Evolutionary conservation across 2,888 invertebrate species (phyloP), one percentile per base, ranked within the genome.

Genomic region (Cosmorhoe ocellata): DNA sequence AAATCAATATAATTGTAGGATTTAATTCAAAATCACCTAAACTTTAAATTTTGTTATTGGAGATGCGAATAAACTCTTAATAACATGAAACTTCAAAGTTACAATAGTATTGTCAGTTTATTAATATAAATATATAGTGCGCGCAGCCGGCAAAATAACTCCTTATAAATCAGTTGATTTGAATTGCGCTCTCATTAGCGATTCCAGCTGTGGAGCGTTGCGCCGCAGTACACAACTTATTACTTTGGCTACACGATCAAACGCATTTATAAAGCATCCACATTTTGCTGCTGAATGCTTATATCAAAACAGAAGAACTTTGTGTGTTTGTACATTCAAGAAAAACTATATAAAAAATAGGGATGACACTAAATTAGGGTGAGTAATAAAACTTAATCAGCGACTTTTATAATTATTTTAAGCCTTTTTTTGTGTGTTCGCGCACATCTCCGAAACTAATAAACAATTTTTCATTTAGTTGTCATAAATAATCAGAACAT

Each of bases 161-260:
- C 86, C 86, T 80, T 87, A 88, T 89, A 88, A 87, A 88, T 85
- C 83, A 78, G 81, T 79, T 78, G 84, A 87, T 88, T 88, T 85
- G 84, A 87, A 87, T 87, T 84, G 83, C 87, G 71, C 74, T 76
- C 84, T 85, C 86, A 88, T 89, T 89, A 87, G 82, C 62, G 76
- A 88, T 87, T 84, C 88, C 71, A 77, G 75, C 69, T 73, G 79
- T 75, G 77, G 76, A 71, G 74, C 76, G 71, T 71, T 73, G 76
- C 64, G 64, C 73, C 74, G 79, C 71, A 79, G 71, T 83, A 89
- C 88, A 87, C 80, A 84, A 84, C 84, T 87, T 87, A 86, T 82
- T 86, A 88, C 86, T 88, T 87, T 84, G 81, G 74, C 76, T 76
- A 74, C 74, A 79, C 73, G 78, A 78, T 77, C 75, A 81, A 79